Conservation (phyloP, 2,797 vertebrate genomes). For the Anabacerthia variegaticeps region DNA sequence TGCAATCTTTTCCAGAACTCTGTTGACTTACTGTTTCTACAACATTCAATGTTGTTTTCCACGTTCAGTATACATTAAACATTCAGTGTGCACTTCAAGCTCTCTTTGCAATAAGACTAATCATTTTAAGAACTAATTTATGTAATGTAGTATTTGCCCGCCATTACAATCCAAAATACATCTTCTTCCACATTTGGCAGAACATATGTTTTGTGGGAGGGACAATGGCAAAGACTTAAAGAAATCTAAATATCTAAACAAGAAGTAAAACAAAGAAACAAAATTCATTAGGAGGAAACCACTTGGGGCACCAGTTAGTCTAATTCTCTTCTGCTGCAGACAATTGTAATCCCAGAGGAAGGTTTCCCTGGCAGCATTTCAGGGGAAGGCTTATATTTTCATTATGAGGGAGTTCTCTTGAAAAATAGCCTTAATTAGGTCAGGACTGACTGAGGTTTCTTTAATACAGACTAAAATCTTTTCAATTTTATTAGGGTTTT, state of each 20-base stretch:
- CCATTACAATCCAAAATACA: background rate
- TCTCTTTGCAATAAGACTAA: background rate
- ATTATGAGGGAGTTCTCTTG: background rate
- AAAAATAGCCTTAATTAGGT: background rate
- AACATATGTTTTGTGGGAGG: background rate
- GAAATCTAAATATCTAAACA: background rate
- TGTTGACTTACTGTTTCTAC: background rate
- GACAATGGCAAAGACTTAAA: background rate
- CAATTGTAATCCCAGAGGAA: background rate
- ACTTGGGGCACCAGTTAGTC: background rate
- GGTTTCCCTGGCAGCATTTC: background rate
- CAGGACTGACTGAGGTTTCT: background rate
- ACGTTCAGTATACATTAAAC: background rate
- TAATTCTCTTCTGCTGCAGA: background rate
- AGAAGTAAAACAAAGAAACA: background rate
- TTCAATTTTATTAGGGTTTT: background rate
- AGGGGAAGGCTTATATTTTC: background rate
- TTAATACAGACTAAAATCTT: background rate
- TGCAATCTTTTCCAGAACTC: slow-evolving; percentile 14
- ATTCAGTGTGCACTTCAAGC: background rate
- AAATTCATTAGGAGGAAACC: background rate
- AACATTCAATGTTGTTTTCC: background rate
- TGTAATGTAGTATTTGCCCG: background rate
- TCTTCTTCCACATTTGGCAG: background rate
- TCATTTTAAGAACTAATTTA: background rate